Evolutionary conservation across 2,113 vertebrate genomes (phyloP).

Genomic region (Halcyon senegalensis): DNA sequence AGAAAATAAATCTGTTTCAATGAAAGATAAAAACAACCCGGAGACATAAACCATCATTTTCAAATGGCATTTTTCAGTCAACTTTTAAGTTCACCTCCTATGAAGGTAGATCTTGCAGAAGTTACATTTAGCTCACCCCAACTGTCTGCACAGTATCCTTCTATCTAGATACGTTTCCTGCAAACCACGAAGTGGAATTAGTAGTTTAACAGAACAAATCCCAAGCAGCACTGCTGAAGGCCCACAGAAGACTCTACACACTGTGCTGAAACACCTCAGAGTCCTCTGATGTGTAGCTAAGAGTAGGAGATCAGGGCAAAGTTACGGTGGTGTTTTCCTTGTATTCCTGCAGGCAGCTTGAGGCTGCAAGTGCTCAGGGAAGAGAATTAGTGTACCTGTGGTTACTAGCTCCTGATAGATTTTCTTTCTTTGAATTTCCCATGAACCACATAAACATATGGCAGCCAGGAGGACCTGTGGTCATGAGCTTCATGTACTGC

Average conservation of each 20-base stretch:
- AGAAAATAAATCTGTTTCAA: not conserved
- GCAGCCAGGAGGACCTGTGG: conserved; percentile 8
- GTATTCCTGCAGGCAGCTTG: not conserved
- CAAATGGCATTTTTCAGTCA: not conserved
- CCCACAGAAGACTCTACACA: not conserved
- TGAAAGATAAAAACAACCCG: not conserved
- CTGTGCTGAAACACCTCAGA: not conserved
- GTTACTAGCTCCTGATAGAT: not conserved
- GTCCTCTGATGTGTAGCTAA: not conserved
- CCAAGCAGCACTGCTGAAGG: not conserved
- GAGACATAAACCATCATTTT: not conserved
- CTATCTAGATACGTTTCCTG: not conserved
- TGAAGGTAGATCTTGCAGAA: not conserved
- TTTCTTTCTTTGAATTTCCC: conserved; percentile 17
- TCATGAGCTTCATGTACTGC: not conserved
- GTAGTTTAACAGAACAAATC: not conserved
- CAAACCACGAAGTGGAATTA: not conserved
- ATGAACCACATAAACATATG: conserved; percentile 3
- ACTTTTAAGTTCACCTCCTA: not conserved
- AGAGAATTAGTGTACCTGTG: not conserved
- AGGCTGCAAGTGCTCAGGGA: not conserved
- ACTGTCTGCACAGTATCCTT: not conserved
- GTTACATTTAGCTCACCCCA: not conserved
- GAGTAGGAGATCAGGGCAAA: not conserved
- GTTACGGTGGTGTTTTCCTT: not conserved